Evolutionary conservation across 1,140 invertebrate species (phyloP).

Genomic region (Apis cerana): DNA sequence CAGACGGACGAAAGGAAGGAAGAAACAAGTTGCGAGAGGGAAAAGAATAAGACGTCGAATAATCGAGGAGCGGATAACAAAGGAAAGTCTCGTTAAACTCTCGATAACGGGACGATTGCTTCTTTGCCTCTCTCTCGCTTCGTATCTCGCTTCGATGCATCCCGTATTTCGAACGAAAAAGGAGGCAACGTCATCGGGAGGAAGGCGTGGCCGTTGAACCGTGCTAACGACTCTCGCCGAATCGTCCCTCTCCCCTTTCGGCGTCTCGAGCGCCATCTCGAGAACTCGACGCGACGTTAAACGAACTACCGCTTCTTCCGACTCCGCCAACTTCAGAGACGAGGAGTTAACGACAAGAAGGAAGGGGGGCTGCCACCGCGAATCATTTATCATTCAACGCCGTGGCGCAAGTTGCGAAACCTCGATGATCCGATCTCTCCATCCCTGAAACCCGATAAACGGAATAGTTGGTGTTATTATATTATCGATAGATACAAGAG

Average conservation of each 20-base stretch:
- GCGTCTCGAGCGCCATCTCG: conserved; percentile 64
- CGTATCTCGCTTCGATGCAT: conserved; percentile 60
- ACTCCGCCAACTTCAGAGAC: conserved; percentile 48
- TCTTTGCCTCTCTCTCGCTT: conserved; percentile 57
- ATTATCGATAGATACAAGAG: too few relatives aligned
- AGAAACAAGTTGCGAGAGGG: too few relatives aligned
- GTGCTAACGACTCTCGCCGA: conserved; percentile 73
- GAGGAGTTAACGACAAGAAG: conserved; percentile 58
- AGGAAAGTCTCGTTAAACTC: conserved; percentile 71
- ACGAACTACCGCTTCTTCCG: conserved; percentile 54
- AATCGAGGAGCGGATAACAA: too few relatives aligned
- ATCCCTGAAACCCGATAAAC: too few relatives aligned
- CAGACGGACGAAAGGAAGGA: too few relatives aligned
- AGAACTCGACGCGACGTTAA: conserved; percentile 67
- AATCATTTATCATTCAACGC: conserved; percentile 53
- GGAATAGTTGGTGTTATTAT: too few relatives aligned
- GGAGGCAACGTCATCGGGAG: conserved; percentile 49
- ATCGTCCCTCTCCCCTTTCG: conserved; percentile 37
- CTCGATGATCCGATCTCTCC: neutral
- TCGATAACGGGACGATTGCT: conserved; percentile 74
- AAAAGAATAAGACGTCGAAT: too few relatives aligned
- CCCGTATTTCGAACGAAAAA: conserved; percentile 47
- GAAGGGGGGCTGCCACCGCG: neutral
- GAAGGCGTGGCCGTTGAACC: conserved; percentile 70
- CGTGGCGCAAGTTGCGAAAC: conserved; percentile 15